phyloP scores from a whole-genome alignment of 1,140 invertebrate genomes.

The Dendrolimus kikuchii region DNA sequence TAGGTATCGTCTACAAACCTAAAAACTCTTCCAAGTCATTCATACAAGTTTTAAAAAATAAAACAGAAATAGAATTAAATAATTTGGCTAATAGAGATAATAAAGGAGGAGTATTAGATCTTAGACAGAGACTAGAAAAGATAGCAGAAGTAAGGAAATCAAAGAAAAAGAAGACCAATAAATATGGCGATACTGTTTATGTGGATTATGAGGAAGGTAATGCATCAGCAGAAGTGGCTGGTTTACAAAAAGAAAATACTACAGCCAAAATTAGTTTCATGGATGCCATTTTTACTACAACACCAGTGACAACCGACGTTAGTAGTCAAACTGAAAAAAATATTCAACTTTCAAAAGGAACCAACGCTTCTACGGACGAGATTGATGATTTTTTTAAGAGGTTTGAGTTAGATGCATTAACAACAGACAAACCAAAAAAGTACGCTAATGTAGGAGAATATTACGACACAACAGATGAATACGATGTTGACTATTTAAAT shows the following conservation, averaged over 20 bases:
- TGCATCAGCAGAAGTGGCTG: slow-evolving; percentile 27
- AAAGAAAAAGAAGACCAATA: slow-evolving; percentile 51
- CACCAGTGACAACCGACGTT: not conserved
- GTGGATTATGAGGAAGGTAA: slow-evolving; percentile 50
- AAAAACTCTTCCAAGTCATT: slow-evolving; percentile 61
- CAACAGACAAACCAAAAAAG: slow-evolving; percentile 30
- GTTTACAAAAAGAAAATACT: slow-evolving; percentile 17
- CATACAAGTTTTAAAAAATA: slow-evolving; percentile 60
- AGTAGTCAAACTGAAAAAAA: no score
- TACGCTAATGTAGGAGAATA: slow-evolving; percentile 38
- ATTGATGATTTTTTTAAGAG: slow-evolving; percentile 1
- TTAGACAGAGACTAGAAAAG: slow-evolving; percentile 53
- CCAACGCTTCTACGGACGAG: not conserved
- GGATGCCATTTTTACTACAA: slow-evolving; percentile 1
- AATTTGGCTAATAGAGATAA: slow-evolving; percentile 35
- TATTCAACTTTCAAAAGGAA: slow-evolving; percentile 2
- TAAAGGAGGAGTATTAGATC: slow-evolving; percentile 43
- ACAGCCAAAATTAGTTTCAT: slow-evolving; percentile 3
- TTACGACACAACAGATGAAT: slow-evolving; percentile 47
- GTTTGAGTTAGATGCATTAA: slow-evolving; percentile 5
- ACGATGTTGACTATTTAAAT: slow-evolving; percentile 46
- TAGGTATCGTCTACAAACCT: slow-evolving; percentile 64
- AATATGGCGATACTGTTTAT: slow-evolving; percentile 42
- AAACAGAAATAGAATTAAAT: slow-evolving; percentile 52
- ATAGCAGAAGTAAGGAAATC: slow-evolving; percentile 55